Percentiles rank a stretch among this genome's conserved stretches.
Evolutionary conservation across 2,888 invertebrate species (phyloP).

Genomic region (Alviniconcha strummeri): DNA sequence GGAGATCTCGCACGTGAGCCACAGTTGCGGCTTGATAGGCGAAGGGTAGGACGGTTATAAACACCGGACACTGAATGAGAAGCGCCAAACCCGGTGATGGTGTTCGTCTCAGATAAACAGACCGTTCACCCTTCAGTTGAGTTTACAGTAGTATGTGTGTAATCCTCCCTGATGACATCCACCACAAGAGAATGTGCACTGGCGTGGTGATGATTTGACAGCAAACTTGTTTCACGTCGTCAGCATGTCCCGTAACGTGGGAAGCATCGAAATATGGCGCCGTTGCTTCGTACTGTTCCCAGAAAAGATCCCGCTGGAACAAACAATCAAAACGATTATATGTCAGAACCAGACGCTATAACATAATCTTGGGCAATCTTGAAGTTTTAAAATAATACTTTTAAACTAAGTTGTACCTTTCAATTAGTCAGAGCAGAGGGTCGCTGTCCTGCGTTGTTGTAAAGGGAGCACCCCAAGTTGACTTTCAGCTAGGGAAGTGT

Average conservation of each 20-base stretch:
- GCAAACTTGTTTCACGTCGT: neutral
- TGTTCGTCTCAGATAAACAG: neutral
- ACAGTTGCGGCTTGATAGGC: constrained; percentile 39
- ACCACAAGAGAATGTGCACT: neutral
- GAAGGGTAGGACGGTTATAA: neutral
- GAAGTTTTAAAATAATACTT: too few species aligned
- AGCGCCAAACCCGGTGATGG: neutral
- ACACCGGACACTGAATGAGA: constrained; percentile 20
- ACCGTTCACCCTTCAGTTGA: constrained; percentile 29
- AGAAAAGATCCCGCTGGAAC: constrained; percentile 33
- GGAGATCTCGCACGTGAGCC: constrained; percentile 54
- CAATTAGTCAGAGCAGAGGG: neutral
- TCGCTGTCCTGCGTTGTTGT: neutral
- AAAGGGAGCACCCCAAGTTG: constrained; percentile 26
- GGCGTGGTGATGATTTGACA: neutral
- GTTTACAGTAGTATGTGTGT: neutral
- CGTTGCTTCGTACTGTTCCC: constrained; percentile 23
- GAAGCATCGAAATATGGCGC: constrained; percentile 40
- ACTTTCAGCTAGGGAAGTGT: constrained; percentile 31
- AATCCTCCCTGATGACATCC: neutral
- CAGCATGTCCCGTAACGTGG: constrained; percentile 27
- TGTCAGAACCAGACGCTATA: too few species aligned
- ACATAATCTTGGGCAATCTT: too few species aligned
- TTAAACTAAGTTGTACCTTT: too few species aligned
- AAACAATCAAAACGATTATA: neutral